Conservation (phyloP, 2,888 invertebrate genomes). For the Nemapogon koenigi region DNA sequence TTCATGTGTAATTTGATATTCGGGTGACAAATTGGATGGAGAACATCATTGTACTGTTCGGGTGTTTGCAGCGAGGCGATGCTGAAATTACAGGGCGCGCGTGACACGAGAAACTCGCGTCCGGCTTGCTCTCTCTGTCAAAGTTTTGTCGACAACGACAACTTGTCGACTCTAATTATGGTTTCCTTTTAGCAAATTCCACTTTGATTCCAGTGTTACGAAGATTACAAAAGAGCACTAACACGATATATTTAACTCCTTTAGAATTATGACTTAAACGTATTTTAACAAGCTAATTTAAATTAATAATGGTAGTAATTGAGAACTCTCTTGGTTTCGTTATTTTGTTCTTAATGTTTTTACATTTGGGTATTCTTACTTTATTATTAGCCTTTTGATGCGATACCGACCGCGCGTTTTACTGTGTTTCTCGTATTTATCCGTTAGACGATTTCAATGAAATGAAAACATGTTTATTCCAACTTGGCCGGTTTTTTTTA, state of each 20-base stretch:
- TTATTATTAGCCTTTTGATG: too few species aligned
- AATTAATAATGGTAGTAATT: too few species aligned
- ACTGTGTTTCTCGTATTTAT: too few species aligned
- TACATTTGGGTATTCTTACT: too few species aligned
- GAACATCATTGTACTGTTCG: slow-evolving; percentile 20
- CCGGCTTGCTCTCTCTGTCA: slow-evolving; percentile 7
- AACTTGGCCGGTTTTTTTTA: too few species aligned
- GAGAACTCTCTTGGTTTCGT: too few species aligned
- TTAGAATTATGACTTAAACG: too few species aligned
- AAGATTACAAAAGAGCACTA: slow-evolving; percentile 33
- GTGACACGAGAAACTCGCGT: slow-evolving; percentile 16
- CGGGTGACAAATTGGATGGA: slow-evolving; percentile 59
- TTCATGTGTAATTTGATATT: slow-evolving; percentile 61
- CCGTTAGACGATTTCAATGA: too few species aligned
- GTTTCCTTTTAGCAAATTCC: slow-evolving; percentile 37
- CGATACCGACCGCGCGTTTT: too few species aligned
- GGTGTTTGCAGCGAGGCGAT: slow-evolving; percentile 16
- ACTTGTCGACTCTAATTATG: slow-evolving; percentile 43
- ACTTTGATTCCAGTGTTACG: slow-evolving; percentile 33
- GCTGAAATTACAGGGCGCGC: slow-evolving; percentile 46
- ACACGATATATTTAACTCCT: slow-evolving; percentile 2
- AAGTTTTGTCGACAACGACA: slow-evolving; percentile 19
- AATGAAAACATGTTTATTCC: too few species aligned
- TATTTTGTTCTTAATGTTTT: too few species aligned
- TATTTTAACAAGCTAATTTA: too few species aligned